A percentile compares a stretch with the other conserved stretches of the same genome.
phyloP scores from a whole-genome alignment of 2,113 vertebrate species.

The Brienomyrus longianalis region DNA sequence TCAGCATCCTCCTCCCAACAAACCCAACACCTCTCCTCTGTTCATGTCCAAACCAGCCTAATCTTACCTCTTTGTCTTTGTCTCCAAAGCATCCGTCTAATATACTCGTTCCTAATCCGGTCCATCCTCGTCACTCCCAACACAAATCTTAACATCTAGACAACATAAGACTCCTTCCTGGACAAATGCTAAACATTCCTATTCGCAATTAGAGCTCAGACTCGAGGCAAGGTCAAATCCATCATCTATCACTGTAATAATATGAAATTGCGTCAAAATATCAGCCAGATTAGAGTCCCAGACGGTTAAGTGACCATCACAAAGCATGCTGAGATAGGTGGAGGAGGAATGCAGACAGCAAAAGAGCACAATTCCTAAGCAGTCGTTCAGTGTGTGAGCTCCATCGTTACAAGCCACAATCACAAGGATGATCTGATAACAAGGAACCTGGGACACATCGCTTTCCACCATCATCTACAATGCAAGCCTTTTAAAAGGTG shows the following conservation, averaged over 20 bases:
- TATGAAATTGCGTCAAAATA: background rate
- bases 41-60: background rate
- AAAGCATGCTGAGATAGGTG: background rate
- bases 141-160: slow-evolving; percentile 31
- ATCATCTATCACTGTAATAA: background rate
- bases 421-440: background rate
- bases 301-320: background rate
- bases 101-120: slow-evolving; percentile 51
- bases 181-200: background rate
- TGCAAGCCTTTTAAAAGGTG: background rate
- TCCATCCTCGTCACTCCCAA: background rate
- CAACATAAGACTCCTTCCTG: background rate
- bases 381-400: background rate
- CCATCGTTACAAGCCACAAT: background rate
- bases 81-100: slow-evolving; percentile 38
- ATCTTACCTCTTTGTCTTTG: background rate
- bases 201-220: background rate
- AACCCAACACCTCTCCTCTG: background rate
- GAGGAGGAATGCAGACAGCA: background rate
- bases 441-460: background rate
- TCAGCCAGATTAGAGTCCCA: background rate
- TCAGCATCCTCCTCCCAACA: background rate
- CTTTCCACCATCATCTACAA: background rate
- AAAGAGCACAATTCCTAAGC: background rate
- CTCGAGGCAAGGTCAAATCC: background rate